Evolutionary conservation across 2,113 vertebrate species (phyloP).

Genomic region (Nycticorax nycticorax): DNA sequence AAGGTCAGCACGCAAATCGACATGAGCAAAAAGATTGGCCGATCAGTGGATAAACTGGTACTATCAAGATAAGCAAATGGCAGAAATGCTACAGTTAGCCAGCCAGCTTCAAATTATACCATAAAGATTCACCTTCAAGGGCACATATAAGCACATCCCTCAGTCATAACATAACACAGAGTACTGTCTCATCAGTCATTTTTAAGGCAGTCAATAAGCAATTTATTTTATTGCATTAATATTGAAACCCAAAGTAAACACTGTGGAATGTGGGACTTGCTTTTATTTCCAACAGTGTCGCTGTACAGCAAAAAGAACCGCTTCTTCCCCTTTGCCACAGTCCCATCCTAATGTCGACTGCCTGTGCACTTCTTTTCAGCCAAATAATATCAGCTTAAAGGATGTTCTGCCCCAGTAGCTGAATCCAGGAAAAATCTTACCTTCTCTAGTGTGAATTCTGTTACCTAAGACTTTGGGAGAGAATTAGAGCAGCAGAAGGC

Average conservation of each 20-base stretch:
- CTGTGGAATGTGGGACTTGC: background rate
- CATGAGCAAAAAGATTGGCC: background rate
- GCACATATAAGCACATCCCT: background rate
- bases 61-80: background rate
- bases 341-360: background rate
- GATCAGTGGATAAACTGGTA: background rate
- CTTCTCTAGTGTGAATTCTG: background rate
- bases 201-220: conserved; percentile 29
- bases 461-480: background rate
- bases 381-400: background rate
- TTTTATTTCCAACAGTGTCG: background rate
- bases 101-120: background rate
- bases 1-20: background rate
- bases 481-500: conserved; percentile 30
- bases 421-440: background rate
- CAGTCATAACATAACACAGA: background rate
- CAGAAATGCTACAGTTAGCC: background rate
- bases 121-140: background rate
- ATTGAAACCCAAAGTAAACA: background rate
- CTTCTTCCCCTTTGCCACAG: background rate
- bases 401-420: background rate
- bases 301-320: background rate
- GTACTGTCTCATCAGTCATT: conserved; percentile 1
- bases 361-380: background rate
- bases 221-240: conserved; percentile 26